Conservation (phyloP, 2,888 invertebrate species). For the Alcis repandata region DNA sequence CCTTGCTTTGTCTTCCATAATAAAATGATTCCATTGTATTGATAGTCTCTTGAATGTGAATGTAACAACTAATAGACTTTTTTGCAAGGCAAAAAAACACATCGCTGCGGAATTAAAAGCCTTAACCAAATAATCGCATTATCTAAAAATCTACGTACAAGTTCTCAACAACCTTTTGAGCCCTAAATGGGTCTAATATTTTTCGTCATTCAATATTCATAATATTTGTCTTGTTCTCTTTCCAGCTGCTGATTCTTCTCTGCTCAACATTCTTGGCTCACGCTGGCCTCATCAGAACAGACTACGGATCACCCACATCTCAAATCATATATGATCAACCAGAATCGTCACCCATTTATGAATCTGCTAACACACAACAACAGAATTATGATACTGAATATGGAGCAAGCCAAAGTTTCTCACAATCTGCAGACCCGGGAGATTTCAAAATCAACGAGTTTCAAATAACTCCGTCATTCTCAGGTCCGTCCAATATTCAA, state of each 20-base stretch:
- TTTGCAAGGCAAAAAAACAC: too few species aligned
- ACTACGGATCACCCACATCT: constrained; percentile 51
- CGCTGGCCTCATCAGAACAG: constrained; percentile 50
- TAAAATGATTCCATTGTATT: too few species aligned
- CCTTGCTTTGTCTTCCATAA: background rate
- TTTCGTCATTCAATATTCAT: too few species aligned
- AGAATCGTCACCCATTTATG: constrained; percentile 50
- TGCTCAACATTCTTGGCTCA: constrained; percentile 49
- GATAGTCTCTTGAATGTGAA: too few species aligned
- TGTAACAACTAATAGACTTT: too few species aligned
- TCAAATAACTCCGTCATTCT: constrained; percentile 28
- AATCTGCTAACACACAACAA: constrained; percentile 51
- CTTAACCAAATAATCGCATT: too few species aligned
- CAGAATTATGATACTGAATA: constrained; percentile 44
- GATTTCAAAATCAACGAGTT: constrained; percentile 50
- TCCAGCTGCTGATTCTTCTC: constrained; percentile 58
- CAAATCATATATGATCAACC: constrained; percentile 36
- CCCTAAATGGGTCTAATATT: too few species aligned
- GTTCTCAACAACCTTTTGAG: too few species aligned
- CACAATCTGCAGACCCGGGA: constrained; percentile 48
- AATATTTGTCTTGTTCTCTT: too few species aligned
- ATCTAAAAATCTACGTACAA: too few species aligned
- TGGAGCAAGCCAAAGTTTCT: constrained; percentile 43
- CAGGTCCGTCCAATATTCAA: constrained; percentile 23
- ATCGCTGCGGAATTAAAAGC: too few species aligned